A percentile compares a stretch with the other conserved stretches of the same genome.
Evolutionary conservation across 2,797 vertebrate species (phyloP).

Genomic region (Harpagifer antarcticus): DNA sequence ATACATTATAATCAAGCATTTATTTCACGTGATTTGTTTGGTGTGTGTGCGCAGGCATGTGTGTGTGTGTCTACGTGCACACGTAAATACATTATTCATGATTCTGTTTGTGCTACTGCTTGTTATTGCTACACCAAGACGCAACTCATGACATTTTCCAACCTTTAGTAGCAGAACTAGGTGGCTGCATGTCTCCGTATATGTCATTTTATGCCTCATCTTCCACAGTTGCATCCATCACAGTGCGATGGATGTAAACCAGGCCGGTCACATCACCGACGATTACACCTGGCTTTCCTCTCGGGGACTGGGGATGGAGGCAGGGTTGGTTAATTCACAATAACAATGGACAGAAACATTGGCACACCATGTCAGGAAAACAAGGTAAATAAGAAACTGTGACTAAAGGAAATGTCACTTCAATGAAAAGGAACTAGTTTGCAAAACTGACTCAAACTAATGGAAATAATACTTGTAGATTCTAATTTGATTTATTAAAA

Average conservation of each 20-base stretch:
- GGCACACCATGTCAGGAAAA: constrained; percentile 39
- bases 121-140: constrained; percentile 70
- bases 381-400: constrained; percentile 13
- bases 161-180: constrained; percentile 69
- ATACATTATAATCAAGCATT: constrained; percentile 99
- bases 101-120: constrained; percentile 57
- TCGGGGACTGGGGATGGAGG: constrained; percentile 23
- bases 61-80: constrained; percentile 26
- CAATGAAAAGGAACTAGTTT: too few relatives aligned
- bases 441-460: too few relatives aligned
- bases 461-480: too few relatives aligned
- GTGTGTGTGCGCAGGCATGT: constrained; percentile 29
- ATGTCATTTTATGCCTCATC: constrained; percentile 59
- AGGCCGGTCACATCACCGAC: constrained; percentile 49
- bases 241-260: constrained; percentile 54
- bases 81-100: constrained; percentile 79
- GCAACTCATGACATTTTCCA: constrained; percentile 74
- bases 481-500: too few relatives aligned
- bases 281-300: constrained; percentile 54
- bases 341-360: constrained; percentile 44
- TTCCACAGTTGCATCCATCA: constrained; percentile 68
- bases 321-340: constrained; percentile 22
- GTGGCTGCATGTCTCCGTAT: constrained; percentile 42
- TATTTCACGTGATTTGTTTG: constrained; percentile 86
- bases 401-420: too few relatives aligned